phyloP scores from a whole-genome alignment of 2,888 invertebrate species.

The Baccha elongata region DNA sequence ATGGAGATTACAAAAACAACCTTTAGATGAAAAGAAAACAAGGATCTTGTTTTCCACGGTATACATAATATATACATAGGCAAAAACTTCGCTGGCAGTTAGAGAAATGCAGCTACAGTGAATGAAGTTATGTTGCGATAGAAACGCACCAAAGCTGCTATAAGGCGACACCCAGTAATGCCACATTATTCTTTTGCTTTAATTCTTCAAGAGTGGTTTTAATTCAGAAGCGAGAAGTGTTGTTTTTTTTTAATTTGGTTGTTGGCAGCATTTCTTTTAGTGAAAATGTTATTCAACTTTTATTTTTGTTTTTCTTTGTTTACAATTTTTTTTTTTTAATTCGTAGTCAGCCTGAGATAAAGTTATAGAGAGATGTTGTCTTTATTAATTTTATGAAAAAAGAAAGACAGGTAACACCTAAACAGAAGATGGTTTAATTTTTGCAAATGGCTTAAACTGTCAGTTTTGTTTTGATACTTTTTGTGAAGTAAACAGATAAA shows the following conservation, averaged over 20 bases:
- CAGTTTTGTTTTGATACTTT: no score
- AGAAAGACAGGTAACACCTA: no score
- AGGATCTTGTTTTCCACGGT: conserved; percentile 41
- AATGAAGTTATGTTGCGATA: background rate
- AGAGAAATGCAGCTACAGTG: background rate
- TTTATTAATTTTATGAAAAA: no score
- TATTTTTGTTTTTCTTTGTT: no score
- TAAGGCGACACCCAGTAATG: background rate
- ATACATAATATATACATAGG: background rate
- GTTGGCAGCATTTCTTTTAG: no score
- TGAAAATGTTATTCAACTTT: no score
- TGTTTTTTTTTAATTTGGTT: background rate
- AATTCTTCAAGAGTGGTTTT: conserved; percentile 24
- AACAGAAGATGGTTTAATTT: no score
- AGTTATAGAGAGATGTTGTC: no score
- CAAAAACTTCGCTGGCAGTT: conserved; percentile 22
- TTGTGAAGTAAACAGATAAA: no score
- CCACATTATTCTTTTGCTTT: conserved; percentile 19
- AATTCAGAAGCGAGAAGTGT: conserved; percentile 1
- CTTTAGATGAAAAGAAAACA: conserved; percentile 48
- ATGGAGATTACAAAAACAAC: conserved; percentile 7
- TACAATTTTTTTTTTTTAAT: no score
- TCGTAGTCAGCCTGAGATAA: no score
- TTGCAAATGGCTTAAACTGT: no score
- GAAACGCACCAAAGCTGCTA: conserved; percentile 11